Base-by-base conservation (phyloP, 1,140 invertebrate genomes). In the Cephus cinctus region DNA sequence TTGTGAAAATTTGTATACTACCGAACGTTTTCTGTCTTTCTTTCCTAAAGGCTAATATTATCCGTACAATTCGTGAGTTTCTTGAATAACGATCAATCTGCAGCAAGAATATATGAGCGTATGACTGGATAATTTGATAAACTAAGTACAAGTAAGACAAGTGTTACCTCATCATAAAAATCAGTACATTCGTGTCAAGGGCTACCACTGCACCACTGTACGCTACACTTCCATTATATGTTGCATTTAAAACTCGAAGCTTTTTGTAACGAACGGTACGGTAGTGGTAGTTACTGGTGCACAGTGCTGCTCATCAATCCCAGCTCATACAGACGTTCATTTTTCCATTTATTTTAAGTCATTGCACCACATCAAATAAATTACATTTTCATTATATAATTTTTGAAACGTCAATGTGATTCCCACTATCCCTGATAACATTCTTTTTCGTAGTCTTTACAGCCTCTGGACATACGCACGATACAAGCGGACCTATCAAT, bases 291-390 rank as follows among this genome's bases (percentile, higher is more conserved):
- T 66, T 63, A 54, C 50, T 58, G 52, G 56, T 51, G 59, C 69
- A 65, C 42, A 52, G 61, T 61, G 67, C 63, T 68, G 67, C 60
- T 74, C 71, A 76, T 76, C 65, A 50, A 70, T 66, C 74, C 74
- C 72, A 75, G 72, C 70, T 76, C 75, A 76, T 77, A 75, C 64
- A 69, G 65, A 77, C 62, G 63, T 75, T 78, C 75, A 77, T 77
- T 75, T 63, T 75, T 76, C 73, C 73, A 77, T 78, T 76, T 78
- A 77, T 68, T 76, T 78, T 78, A 78, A 77, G 74, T 78, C 76
- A 77, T 76, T 76, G 73, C 76, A 77, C 75, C 75, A 75, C 75
- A 78, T 76, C 73, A 76, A 78, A 78, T 77, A 78, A 78, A 77
- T 75, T 76, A 77, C 76, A 78, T 78, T 78, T 78, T 77, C 75